Evolutionary conservation across 2,888 invertebrate species (phyloP), one percentile per base, ranked within the genome.

Genomic region (Himalopsyche kuldschensis): DNA sequence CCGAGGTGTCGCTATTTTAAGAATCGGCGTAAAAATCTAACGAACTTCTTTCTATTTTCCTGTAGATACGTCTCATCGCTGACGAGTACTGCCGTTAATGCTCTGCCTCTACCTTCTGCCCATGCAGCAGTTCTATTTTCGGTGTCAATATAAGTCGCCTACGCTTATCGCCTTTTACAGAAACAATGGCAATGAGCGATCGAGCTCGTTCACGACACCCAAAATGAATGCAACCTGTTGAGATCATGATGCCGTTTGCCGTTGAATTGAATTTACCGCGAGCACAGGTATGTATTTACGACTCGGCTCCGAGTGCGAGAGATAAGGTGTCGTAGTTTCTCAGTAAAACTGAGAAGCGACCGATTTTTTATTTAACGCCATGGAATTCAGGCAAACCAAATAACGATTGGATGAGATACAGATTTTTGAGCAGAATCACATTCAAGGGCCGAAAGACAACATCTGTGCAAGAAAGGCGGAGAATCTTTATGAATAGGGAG

Each of bases 171-270:
- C 82, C 86, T 55, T 81, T 79, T 83, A 85, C 78, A 82, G 84
- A 85, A 84, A 85, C 86, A 86, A 85, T 86, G 86, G 85, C 86
- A 85, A 82, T 82, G 86, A 86, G 86, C 84, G 80, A 35, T 55
- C 84, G 83, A 75, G 83, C 83, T 46, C 75, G 76, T n/a, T 30
- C 55, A 35, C 77, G 80, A 78, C 82, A 80, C 84, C 82, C 81
- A 82, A 83, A 82, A 46, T 69, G 80, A 84, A 84, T 85, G 85
- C 86, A 85, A 82, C 84, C 84, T 82, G 85, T 76, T 78, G 85
- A 83, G 84, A 81, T 84, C 84, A 83, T 46, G 46, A 79, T 79
- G 79, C 78, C 48, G 48, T 10, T 69, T 10, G 46, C 47, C 24
- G 69, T 69, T 11, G 11, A 27, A 30, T 69, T 30, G 11, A 41